Evolutionary conservation across 2,797 vertebrate genomes (phyloP), one percentile per base, ranked within the genome.

Genomic region (Hydrolagus colliei): DNA sequence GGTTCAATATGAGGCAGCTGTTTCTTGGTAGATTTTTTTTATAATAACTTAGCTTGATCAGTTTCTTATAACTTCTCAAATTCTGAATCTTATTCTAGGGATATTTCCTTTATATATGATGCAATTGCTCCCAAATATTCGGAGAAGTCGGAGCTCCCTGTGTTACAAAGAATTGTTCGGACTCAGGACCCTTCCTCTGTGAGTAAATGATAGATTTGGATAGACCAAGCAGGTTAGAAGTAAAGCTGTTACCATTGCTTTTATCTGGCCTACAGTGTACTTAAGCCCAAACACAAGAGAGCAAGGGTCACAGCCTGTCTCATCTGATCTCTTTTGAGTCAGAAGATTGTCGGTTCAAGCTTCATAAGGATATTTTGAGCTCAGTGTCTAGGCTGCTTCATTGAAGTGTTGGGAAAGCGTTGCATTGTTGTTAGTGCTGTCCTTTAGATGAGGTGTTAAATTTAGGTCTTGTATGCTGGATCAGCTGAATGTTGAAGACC

Each of bases 51-150:
- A 5, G 13, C 32, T 82, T 82, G 62, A n/a, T n/a, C 52, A 77
- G 20, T 61, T 18, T 61, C 41, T 61, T 11, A 77, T 77, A 10
- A 82, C n/a, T 68, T 68, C 20, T 1, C 35, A 11, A 9, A 16
- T 84, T 71, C 16, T 12, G 11, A 9, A 20, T 88, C 32, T 80
- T 0, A 80, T 86, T 90, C 77, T 89, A 97, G 97, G 89, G 96
- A 96, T 89, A 92, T 96, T 89, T 97, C 96, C 7, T 97, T 96
- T 87, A 91, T 97, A 13, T 96, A 94, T 89, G 94, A 97, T 59
- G 73, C 92, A 71, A 86, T 87, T 18, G 86, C 88, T 22, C 87
- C 87, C 86, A 89, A 90, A 71, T 84, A 65, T 41, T 10, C 79
- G 1, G 6, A 41, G 4, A 6, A 41, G 65, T 18, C 9, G 4